These are phyloP conservation scores for Ennomos quercinarius DNA, from an alignment of 2,888 invertebrate genomes.

Conservation along the genomic window DNA sequence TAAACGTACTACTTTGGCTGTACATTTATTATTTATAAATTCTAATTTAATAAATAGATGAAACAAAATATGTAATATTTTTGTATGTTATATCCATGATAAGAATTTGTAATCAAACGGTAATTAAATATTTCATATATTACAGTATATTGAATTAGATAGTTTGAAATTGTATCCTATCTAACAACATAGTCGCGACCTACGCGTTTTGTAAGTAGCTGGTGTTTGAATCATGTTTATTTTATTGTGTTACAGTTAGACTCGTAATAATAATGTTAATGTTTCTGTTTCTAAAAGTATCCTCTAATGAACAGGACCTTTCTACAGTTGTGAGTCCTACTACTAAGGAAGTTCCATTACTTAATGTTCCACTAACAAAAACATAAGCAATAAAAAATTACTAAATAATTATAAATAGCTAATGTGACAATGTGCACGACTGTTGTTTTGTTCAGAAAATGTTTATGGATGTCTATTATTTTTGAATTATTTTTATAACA, in stretches of 20 bases:
- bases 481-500: slow-evolving; percentile 16
- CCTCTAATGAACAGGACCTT: too few species aligned
- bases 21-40: slow-evolving; percentile 34
- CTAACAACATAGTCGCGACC: not conserved
- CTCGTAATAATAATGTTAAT: too few species aligned
- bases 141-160: slow-evolving; percentile 2
- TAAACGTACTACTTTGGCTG: slow-evolving; percentile 30
- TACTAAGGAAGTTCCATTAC: not conserved
- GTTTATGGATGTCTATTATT: slow-evolving; percentile 6
- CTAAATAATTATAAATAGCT: not conserved
- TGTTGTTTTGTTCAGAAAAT: slow-evolving; percentile 13
- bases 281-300: too few species aligned
- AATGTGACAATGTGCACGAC: not conserved
- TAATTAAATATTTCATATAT: not conserved
- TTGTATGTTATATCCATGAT: slow-evolving; percentile 14
- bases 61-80: slow-evolving; percentile 17
- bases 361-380: not conserved
- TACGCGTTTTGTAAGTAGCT: not conserved
- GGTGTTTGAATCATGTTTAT: slow-evolving; percentile 1
- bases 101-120: slow-evolving; percentile 1
- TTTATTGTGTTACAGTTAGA: not conserved
- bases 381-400: slow-evolving; percentile 8
- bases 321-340: too few species aligned
- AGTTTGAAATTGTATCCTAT: slow-evolving; percentile 1
- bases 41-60: slow-evolving; percentile 19